Evolutionary conservation across 2,113 vertebrate genomes (phyloP).

Genomic region (Psilopogon haemacephalus): DNA sequence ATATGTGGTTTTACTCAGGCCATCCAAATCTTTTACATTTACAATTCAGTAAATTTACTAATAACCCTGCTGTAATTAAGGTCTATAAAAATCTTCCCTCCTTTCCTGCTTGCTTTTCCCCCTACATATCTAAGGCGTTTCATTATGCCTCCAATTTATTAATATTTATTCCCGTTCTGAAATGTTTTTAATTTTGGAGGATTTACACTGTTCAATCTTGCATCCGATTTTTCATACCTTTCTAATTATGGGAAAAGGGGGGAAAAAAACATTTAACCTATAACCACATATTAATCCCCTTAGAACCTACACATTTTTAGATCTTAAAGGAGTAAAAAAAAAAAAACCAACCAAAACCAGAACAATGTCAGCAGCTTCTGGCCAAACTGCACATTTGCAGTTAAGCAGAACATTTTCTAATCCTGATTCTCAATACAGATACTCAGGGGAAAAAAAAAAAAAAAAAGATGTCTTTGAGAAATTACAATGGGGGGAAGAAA

Average conservation of each 20-base stretch:
- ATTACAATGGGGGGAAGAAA: neutral
- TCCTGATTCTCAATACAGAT: neutral
- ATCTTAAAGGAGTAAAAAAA: constrained; percentile 6
- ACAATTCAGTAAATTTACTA: constrained; percentile 83
- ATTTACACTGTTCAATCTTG: constrained; percentile 65
- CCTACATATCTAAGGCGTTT: constrained; percentile 69
- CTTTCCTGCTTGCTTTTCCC: constrained; percentile 69
- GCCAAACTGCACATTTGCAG: neutral
- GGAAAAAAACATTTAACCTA: neutral
- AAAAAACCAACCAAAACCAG: neutral
- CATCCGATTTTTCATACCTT: constrained; percentile 53
- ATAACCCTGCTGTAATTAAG: constrained; percentile 81
- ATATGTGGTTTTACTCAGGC: constrained; percentile 84
- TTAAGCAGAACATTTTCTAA: neutral
- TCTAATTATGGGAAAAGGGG: constrained; percentile 38
- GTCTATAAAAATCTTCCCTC: constrained; percentile 74
- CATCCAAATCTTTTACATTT: constrained; percentile 82
- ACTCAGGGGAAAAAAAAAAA: neutral
- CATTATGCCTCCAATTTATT: constrained; percentile 73
- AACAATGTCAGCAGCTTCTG: neutral
- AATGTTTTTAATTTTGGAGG: constrained; percentile 71
- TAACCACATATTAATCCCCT: neutral
- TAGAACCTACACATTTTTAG: constrained; percentile 30
- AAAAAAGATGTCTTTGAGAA: neutral
- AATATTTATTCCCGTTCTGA: constrained; percentile 77